phyloP scores from a whole-genome alignment of 2,888 invertebrate genomes.

The Xestia ashworthii region DNA sequence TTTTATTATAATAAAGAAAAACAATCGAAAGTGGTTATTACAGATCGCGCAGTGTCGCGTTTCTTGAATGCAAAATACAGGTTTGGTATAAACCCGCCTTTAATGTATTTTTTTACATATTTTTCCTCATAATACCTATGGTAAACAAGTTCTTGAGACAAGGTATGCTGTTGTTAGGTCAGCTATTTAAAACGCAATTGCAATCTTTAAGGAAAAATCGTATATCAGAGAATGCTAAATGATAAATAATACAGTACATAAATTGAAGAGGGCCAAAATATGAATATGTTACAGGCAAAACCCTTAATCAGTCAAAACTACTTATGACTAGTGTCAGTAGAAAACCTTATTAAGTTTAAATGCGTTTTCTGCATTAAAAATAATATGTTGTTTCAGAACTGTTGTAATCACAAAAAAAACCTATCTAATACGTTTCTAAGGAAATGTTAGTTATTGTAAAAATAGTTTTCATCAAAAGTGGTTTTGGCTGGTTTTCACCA shows the following conservation, averaged over 20 bases:
- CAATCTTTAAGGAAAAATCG: constrained; percentile 32
- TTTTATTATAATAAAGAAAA: background rate
- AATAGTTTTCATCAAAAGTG: too few species aligned
- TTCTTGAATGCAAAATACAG: constrained; percentile 24
- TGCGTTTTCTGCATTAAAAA: too few species aligned
- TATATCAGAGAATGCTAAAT: constrained; percentile 20
- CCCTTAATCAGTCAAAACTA: too few species aligned
- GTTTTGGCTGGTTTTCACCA: too few species aligned
- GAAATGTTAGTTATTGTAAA: too few species aligned
- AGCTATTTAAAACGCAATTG: constrained; percentile 18
- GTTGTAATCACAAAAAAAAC: too few species aligned
- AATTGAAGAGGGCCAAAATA: constrained; percentile 10
- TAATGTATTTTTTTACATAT: background rate
- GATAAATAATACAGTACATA: background rate
- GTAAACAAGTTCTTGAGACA: constrained; percentile 27
- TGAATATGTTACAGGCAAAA: too few species aligned
- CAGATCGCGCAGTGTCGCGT: background rate
- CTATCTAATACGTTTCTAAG: too few species aligned
- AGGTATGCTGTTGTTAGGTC: background rate
- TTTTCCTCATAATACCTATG: constrained; percentile 33
- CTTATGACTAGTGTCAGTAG: too few species aligned
- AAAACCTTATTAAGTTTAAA: too few species aligned
- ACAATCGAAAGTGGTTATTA: constrained; percentile 1
- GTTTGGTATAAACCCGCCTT: constrained; percentile 20
- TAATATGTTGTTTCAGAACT: too few species aligned